Conservation (phyloP, 2,797 vertebrate genomes). For the Sternarchorhynchus goeldii region DNA sequence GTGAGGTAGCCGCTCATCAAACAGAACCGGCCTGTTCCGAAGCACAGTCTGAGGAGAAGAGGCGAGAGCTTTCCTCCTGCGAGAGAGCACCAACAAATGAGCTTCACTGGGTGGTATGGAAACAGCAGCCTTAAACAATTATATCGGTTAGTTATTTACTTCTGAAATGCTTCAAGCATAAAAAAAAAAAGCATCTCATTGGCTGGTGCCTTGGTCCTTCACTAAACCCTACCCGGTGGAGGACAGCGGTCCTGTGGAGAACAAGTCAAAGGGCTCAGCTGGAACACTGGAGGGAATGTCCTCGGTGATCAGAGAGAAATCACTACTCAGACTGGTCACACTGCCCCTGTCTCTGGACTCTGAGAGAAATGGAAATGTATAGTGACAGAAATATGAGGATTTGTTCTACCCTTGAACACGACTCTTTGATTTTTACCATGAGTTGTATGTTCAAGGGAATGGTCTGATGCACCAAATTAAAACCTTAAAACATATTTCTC, state of each 20-base stretch:
- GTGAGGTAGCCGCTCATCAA: constrained; percentile 80
- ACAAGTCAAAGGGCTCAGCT: constrained; percentile 83
- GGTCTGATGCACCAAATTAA: not conserved
- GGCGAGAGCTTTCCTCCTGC: constrained; percentile 85
- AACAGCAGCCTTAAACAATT: no score
- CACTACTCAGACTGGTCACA: constrained; percentile 92
- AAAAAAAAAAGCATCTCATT: constrained; percentile 8
- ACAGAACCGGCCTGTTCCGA: constrained; percentile 80
- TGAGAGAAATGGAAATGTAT: constrained; percentile 59
- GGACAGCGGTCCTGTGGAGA: constrained; percentile 77
- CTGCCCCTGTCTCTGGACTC: constrained; percentile 90
- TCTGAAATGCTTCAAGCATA: not conserved
- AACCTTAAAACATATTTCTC: not conserved
- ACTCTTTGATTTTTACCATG: no score
- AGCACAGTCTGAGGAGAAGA: constrained; percentile 85
- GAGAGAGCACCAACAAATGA: constrained; percentile 20
- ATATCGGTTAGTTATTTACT: no score
- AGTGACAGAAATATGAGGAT: not conserved
- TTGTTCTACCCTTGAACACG: not conserved
- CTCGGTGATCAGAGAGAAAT: constrained; percentile 93
- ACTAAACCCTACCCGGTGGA: constrained; percentile 70
- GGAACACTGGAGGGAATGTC: constrained; percentile 81
- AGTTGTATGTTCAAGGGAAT: not conserved
- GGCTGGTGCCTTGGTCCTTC: not conserved
- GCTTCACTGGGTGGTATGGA: not conserved